Conservation (phyloP, 2,888 invertebrate genomes). For the Sympetrum striolatum region DNA sequence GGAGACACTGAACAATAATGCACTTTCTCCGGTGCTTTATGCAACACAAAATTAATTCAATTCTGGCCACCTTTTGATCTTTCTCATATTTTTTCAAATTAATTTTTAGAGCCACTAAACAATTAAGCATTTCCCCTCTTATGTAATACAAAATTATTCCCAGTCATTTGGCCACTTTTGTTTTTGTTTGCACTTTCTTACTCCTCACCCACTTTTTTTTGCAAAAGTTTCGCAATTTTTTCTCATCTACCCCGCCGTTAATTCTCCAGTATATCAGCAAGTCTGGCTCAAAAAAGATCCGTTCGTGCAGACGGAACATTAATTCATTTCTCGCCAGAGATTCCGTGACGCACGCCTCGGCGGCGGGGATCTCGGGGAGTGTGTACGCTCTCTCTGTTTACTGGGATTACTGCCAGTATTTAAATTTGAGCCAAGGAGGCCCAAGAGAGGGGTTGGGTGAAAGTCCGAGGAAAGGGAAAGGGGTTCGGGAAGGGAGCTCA, state of each 20-base stretch:
- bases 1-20: too few relatives aligned
- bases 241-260: neutral
- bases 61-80: too few relatives aligned
- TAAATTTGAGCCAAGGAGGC: neutral
- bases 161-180: too few relatives aligned
- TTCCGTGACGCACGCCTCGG: neutral
- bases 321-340: neutral
- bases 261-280: neutral
- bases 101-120: too few relatives aligned
- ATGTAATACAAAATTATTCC: too few relatives aligned
- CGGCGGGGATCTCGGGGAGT: neutral
- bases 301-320: neutral
- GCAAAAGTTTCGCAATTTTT: neutral
- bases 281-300: neutral
- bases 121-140: too few relatives aligned
- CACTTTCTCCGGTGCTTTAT: too few relatives aligned
- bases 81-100: too few relatives aligned
- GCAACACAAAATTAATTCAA: too few relatives aligned
- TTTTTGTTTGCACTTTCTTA: too few relatives aligned
- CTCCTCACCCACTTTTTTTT: too few relatives aligned
- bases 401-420: neutral
- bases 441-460: neutral
- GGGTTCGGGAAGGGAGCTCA: neutral
- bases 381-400: neutral
- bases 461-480: neutral